Evolutionary conservation across 2,113 vertebrate species (phyloP).

Genomic region (Sterrhoptilus dennistouni): DNA sequence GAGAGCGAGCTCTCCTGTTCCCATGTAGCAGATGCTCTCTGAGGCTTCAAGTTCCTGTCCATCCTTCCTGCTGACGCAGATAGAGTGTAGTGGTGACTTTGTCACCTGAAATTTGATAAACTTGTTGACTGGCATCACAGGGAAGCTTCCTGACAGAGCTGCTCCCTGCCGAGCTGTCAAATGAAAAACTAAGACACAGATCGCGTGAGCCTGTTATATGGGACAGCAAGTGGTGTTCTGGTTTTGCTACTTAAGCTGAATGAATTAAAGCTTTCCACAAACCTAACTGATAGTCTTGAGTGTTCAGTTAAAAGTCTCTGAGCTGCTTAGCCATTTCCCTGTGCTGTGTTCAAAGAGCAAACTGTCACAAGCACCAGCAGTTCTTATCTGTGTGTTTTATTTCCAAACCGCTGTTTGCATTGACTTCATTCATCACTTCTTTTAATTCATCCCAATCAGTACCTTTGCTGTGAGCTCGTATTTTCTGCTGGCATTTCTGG

Average conservation of each 20-base stretch:
- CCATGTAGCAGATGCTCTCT: not conserved
- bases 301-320: not conserved
- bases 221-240: not conserved
- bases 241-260: not conserved
- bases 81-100: not conserved
- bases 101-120: constrained; percentile 25
- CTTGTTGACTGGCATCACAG: not conserved
- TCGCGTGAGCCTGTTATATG: not conserved
- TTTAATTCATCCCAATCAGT: constrained; percentile 34
- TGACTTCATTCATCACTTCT: constrained; percentile 51
- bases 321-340: constrained; percentile 57
- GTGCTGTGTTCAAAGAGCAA: constrained; percentile 53
- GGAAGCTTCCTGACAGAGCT: not conserved
- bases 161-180: not conserved
- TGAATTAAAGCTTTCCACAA: not conserved
- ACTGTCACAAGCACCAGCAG: constrained; percentile 35
- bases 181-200: not conserved
- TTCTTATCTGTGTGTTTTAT: constrained; percentile 62
- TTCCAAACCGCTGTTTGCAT: constrained; percentile 40
- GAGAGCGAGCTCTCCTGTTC: not conserved
- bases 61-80: constrained; percentile 11
- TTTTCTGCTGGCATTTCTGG: constrained; percentile 34
- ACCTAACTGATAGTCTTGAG: not conserved
- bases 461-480: constrained; percentile 58
- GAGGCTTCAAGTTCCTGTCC: not conserved